phyloP scores from a whole-genome alignment of 2,113 vertebrate species.

The Petaurus breviceps region DNA sequence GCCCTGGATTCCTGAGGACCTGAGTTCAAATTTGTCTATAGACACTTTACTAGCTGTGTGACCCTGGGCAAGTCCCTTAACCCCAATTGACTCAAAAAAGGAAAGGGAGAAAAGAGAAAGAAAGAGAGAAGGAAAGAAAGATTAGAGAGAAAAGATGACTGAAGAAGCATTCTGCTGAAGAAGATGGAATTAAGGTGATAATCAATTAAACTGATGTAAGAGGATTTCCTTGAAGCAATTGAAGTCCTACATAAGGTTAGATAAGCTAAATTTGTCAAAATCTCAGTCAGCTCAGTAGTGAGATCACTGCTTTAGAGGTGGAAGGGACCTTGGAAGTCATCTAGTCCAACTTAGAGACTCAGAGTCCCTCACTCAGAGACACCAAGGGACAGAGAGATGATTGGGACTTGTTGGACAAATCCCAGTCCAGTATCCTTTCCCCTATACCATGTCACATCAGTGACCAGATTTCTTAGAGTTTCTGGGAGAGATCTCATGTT shows the following conservation, averaged over 20 bases:
- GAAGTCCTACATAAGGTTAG: background rate
- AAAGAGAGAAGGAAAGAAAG: background rate
- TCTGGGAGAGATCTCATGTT: background rate
- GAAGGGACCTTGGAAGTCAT: background rate
- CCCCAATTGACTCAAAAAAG: background rate
- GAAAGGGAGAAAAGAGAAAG: no score
- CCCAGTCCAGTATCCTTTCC: background rate
- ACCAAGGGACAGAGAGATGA: background rate
- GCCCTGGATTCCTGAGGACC: no score
- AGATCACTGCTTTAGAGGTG: background rate
- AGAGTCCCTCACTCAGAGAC: background rate
- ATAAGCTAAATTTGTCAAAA: background rate
- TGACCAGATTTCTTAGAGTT: background rate
- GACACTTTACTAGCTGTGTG: no score
- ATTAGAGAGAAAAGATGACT: background rate
- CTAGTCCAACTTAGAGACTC: background rate
- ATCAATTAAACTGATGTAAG: background rate
- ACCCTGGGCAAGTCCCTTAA: no score
- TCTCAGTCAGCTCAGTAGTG: background rate
- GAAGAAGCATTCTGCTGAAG: background rate
- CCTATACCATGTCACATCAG: background rate
- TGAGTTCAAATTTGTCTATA: no score
- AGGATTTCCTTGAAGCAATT: background rate
- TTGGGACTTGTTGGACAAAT: background rate
- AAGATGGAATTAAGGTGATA: background rate